Base-by-base conservation (phyloP, 2,113 vertebrate species). In the Galemys pyrenaicus region DNA sequence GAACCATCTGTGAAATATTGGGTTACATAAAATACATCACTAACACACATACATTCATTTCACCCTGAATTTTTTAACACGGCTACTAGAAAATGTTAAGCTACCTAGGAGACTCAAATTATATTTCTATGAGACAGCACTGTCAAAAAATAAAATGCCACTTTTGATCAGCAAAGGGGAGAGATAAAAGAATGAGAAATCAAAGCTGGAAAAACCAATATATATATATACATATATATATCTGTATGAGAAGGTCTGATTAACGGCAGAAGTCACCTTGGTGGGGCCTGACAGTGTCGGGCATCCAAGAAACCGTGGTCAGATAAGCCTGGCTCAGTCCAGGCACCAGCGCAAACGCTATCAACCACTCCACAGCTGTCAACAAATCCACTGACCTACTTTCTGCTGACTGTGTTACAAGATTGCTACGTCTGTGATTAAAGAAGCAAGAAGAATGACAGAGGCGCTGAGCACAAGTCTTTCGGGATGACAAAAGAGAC, bases 131-230 rank as follows among this genome's bases (percentile, higher is more conserved):
- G 44, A 49, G 54, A 67, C 13, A 70, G 56, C 12, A 6, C 22
- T 32, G 70, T 44, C 24, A 39, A 87, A 20, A 51, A 89, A 77
- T 41, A 80, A 89, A 95, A 84, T 32, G 46, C 5, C 39, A 67
- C 54, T 75, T 65, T 10, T 86, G 37, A 62, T 80, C 28, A 93
- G 37, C n/a, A 26, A 22, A 75, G 26, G n/a, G 62, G 39, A 87
- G 44, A 93, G 82, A 92, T n/a, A 74, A 91, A 82, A 60, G 68
- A 79, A 83, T 26, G 68, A 82, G 64, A 68, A 88, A 84, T 75
- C 64, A 60, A 93, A 83, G 65, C 44, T 37, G 54, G 65, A 56
- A 79, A 89, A 71, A 37, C 30, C 44, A 44, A 49, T 49, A 11
- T 49, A 11, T 49, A 11, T 49, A 49, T 49, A 49, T 49, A 49